A percentile compares a stretch with the other conserved stretches of the same genome.
Conservation (phyloP, 2,113 vertebrate species). For the Octodon degus region DNA sequence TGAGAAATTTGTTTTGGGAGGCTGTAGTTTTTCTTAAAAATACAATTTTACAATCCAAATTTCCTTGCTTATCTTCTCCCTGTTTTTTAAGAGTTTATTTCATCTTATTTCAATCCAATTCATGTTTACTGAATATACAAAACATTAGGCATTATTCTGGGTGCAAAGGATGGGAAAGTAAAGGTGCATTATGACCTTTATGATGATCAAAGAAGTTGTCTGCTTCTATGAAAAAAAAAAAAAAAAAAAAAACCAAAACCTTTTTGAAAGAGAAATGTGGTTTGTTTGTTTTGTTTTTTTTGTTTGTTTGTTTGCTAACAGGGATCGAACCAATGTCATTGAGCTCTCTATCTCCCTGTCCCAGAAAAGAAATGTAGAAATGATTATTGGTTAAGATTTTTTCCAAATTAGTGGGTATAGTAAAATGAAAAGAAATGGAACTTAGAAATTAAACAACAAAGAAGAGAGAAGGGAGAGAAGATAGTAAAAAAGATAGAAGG, state of each 20-base stretch:
- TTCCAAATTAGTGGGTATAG: too few species aligned
- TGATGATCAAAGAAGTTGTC: background rate
- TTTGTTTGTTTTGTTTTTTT: too few species aligned
- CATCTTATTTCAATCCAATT: background rate
- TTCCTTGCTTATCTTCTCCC: background rate
- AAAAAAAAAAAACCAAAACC: background rate
- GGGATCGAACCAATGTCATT: too few species aligned
- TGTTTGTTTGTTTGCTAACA: too few species aligned
- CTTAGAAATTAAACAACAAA: too few species aligned
- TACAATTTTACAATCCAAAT: background rate
- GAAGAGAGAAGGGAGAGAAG: too few species aligned
- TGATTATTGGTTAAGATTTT: too few species aligned
- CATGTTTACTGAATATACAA: background rate
- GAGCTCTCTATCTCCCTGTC: too few species aligned
- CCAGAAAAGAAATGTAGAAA: too few species aligned
- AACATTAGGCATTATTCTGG: background rate
- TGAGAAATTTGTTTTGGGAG: background rate
- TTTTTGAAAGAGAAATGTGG: background rate
- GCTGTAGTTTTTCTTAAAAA: background rate
- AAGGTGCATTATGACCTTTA: background rate
- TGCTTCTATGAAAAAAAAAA: constrained; percentile 25
- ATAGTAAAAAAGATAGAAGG: too few species aligned
- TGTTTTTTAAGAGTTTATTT: background rate
- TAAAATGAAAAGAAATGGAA: too few species aligned
- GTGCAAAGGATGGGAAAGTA: background rate